These are phyloP conservation scores for Rhopilema esculentum DNA, from an alignment of 30 jellyfish, hydroid and myxozoan genomes.

Conservation along the genomic window DNA sequence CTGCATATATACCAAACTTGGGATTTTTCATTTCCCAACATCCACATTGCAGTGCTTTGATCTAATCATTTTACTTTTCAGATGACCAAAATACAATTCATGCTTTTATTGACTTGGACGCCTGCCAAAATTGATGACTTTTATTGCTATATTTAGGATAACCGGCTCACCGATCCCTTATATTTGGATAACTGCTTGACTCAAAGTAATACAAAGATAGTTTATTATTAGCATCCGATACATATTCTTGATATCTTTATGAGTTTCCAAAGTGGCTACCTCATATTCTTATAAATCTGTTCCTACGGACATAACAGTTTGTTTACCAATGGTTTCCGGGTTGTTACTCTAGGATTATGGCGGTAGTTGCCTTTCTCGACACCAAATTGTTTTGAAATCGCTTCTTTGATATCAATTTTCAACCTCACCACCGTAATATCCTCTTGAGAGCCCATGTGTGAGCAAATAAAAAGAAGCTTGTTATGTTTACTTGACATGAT, in stretches of 20 bases:
- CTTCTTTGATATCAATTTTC: background rate
- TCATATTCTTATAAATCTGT: background rate
- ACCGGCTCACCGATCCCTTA: background rate
- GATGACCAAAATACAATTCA: no score
- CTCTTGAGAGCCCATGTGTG: background rate
- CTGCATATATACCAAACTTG: no score
- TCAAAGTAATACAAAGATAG: background rate
- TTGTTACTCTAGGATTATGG: background rate
- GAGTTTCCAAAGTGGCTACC: background rate
- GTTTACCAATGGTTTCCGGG: background rate
- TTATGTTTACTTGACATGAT: background rate
- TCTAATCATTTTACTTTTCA: no score
- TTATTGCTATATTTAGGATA: background rate
- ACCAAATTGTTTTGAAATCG: background rate
- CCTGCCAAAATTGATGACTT: background rate
- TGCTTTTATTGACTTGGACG: background rate
- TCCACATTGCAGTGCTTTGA: no score
- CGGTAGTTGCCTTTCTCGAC: background rate
- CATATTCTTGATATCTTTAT: background rate
- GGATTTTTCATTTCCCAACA: no score
- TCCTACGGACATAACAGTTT: background rate
- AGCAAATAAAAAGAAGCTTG: background rate
- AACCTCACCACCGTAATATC: background rate
- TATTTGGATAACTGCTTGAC: background rate
- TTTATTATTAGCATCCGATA: background rate